Conservation (phyloP, 2,113 vertebrate species). For the Picathartes gymnocephalus region DNA sequence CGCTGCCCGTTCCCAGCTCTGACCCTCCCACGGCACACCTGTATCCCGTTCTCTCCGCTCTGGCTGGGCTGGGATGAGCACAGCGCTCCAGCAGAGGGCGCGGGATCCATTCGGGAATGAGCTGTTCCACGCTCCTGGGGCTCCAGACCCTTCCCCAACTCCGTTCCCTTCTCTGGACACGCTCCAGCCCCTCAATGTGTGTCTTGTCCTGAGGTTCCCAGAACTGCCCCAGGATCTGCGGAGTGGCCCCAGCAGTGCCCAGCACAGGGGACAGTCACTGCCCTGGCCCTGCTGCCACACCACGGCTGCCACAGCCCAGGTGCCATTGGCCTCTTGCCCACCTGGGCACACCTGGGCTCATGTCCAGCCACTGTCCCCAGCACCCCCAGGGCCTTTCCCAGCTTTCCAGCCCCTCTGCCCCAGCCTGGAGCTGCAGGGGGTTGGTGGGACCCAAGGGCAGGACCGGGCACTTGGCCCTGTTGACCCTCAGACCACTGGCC, state of each 20-base stretch:
- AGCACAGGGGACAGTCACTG: neutral
- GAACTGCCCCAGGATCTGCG: neutral
- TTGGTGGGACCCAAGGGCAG: neutral
- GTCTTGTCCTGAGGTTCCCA: neutral
- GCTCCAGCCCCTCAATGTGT: neutral
- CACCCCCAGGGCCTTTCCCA: neutral
- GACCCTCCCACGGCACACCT: no score
- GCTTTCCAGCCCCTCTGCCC: neutral
- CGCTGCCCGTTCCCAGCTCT: neutral
- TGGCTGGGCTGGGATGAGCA: neutral
- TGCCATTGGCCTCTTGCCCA: neutral
- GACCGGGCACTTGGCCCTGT: neutral
- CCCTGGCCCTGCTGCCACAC: neutral
- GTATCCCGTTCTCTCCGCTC: rapidly evolving
- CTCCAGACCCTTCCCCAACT: neutral
- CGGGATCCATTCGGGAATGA: neutral
- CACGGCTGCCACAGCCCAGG: neutral
- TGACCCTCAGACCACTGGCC: neutral
- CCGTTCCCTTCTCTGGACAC: neutral
- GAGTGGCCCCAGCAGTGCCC: neutral
- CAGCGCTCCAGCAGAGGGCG: neutral
- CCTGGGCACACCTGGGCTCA: neutral
- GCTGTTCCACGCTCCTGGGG: neutral
- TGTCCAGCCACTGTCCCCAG: neutral
- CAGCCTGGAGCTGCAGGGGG: neutral